Base-by-base conservation (phyloP, 2,888 invertebrate species). In the Teleiodes luculella region DNA sequence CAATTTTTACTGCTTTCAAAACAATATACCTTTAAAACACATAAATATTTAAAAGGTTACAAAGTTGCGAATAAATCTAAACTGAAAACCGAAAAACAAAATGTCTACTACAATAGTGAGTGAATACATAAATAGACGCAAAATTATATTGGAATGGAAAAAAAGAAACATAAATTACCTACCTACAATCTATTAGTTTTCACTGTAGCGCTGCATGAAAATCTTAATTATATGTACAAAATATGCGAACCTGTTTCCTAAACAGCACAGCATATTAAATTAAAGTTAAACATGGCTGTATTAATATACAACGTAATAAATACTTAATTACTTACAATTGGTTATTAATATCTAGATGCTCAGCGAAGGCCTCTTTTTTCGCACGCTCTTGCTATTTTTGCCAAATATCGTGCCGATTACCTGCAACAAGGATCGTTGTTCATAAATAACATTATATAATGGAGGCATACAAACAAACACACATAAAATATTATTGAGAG, bases 331-430 rank as follows among this genome's bases (percentile, higher is more conserved):
- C 43, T 43, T 43, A 43, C 43, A 43, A 43, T 28, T 43, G 62
- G 57, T 30, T 33, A 49, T 62, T 58, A 30, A 54, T 24, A 6
- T 56, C 92, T 91, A 94, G 91, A 95, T 95, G 80, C 94, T 94
- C 64, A 95, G 89, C 37, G 94, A 94, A 24, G 95, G 95, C 68
- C 95, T 90, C 86, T 95, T 95, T 88, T 94, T 95, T 63, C 94
- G 86, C 66, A 94, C 94, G 61, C 92, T 93, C 75, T 94, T 94
- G 68, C 92, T 94, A 79, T 94, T 94, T 83, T 94, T 94, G 41
- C 95, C 94, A 72, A 95, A 95, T 80, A 95, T 94, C 79, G 94
- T 95, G 52, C 95, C 95, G 70, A 95, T 91, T 64, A 91, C 91
- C 91, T 91, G 85, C 50, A 41, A 5, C 16, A 18, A 18, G 24